phyloP scores from a whole-genome alignment of 2,797 vertebrate genomes.

The Pogonophryne albipinna region DNA sequence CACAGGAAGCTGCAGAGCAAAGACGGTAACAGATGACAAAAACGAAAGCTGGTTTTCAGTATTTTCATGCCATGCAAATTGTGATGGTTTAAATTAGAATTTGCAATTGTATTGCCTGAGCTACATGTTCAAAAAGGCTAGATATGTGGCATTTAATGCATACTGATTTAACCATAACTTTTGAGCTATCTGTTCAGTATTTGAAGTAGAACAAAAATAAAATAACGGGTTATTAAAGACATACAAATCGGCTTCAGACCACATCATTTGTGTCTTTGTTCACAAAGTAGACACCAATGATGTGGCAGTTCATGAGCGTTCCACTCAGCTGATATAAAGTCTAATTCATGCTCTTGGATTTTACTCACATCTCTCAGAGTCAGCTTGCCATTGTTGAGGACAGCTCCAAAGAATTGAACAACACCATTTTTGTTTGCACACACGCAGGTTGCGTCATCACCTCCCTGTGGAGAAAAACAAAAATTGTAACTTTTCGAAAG shows the following conservation, averaged over 20 bases:
- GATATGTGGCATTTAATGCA: background rate
- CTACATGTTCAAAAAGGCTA: background rate
- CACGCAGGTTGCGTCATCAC: slow-evolving; percentile 38
- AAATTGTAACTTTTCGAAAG: background rate
- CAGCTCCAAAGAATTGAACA: background rate
- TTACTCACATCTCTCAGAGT: rapidly evolving
- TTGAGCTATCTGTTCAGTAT: background rate
- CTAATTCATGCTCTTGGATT: background rate
- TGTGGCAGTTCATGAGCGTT: background rate
- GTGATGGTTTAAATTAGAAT: background rate
- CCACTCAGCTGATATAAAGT: background rate
- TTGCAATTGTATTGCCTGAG: background rate
- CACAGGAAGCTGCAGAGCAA: slow-evolving; percentile 33
- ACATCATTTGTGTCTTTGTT: background rate
- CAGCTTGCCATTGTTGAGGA: background rate
- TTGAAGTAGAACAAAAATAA: background rate
- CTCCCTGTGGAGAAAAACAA: slow-evolving; percentile 32
- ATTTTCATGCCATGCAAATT: background rate
- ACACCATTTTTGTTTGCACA: slow-evolving; percentile 33
- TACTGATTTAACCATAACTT: background rate
- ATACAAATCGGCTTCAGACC: background rate
- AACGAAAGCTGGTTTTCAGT: background rate
- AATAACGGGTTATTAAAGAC: background rate
- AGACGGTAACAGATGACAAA: background rate
- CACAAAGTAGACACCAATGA: background rate